Evolutionary conservation across 2,113 vertebrate genomes (phyloP).

Genomic region (Callorhinus ursinus): DNA sequence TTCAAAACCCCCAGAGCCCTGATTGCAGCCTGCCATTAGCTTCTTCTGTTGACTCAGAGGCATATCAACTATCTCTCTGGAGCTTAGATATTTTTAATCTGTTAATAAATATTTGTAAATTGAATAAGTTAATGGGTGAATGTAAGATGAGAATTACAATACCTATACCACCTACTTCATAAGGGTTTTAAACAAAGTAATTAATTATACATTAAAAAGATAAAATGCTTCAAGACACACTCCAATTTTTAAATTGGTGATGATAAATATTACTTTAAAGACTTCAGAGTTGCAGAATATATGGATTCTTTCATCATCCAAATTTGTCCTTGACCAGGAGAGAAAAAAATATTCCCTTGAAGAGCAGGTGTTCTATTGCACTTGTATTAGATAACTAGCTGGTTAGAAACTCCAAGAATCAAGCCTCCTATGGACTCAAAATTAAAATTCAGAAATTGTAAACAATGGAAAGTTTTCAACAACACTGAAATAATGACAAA

Average conservation of each 20-base stretch:
- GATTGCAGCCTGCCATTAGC: not conserved
- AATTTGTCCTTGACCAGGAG: constrained; percentile 59
- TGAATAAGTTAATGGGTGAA: not conserved
- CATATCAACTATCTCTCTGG: not conserved
- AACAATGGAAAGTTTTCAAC: not conserved
- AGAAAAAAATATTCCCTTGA: constrained; percentile 37
- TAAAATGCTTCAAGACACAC: constrained; percentile 64
- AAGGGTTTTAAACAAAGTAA: constrained; percentile 61
- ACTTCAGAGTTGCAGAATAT: constrained; percentile 24
- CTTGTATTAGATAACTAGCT: constrained; percentile 58
- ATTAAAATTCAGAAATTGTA: constrained; percentile 13
- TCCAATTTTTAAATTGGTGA: constrained; percentile 39
- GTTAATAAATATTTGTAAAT: constrained; percentile 53
- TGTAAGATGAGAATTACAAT: constrained; percentile 16
- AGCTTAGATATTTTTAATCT: not conserved
- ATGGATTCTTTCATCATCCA: constrained; percentile 44
- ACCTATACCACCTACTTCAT: constrained; percentile 51
- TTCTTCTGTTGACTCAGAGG: not conserved
- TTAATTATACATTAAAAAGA: constrained; percentile 64
- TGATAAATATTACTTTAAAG: constrained; percentile 65
- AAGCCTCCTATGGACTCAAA: not conserved
- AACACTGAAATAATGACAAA: not conserved
- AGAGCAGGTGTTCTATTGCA: constrained; percentile 53
- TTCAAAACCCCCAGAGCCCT: not conserved
- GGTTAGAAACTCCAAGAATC: not conserved